Evolutionary conservation across 2,797 vertebrate species (phyloP).

Genomic region (Nasua narica): DNA sequence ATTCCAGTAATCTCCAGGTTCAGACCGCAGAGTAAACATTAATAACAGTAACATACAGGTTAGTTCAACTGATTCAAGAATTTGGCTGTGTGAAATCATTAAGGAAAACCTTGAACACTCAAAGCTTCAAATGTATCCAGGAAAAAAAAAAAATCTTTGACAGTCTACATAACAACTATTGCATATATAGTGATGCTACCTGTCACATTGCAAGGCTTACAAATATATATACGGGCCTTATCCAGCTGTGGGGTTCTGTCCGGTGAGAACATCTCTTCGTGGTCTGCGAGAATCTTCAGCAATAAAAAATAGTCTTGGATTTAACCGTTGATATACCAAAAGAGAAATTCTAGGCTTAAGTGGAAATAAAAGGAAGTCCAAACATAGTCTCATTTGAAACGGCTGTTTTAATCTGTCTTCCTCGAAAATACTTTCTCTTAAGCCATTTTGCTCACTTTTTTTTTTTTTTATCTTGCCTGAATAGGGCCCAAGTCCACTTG

Average conservation of each 20-base stretch:
- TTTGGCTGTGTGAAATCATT: conserved; percentile 91
- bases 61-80: conserved; percentile 93
- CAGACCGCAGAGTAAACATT: conserved; percentile 98
- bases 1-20: conserved; percentile 99
- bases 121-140: conserved; percentile 90
- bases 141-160: conserved; percentile 84
- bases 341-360: conserved; percentile 84
- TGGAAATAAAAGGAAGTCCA: conserved; percentile 83
- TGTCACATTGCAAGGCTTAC: conserved; percentile 91
- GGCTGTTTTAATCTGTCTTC: conserved; percentile 78
- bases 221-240: conserved; percentile 90
- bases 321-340: conserved; percentile 85
- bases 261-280: conserved; percentile 80
- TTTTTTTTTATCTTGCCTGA: conserved; percentile 83
- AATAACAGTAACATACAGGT: conserved; percentile 99
- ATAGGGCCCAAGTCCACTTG: conserved; percentile 88
- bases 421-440: conserved; percentile 79
- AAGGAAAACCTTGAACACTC: conserved; percentile 89
- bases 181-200: conserved; percentile 91
- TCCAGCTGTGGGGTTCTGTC: conserved; percentile 84
- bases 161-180: conserved; percentile 91
- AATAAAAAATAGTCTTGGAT: conserved; percentile 87
- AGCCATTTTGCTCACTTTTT: conserved; percentile 75
- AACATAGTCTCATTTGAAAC: conserved; percentile 80
- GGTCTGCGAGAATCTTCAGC: conserved; percentile 84